Evolutionary conservation across 2,888 invertebrate species (phyloP).

Genomic region (Pammene fasciana): DNA sequence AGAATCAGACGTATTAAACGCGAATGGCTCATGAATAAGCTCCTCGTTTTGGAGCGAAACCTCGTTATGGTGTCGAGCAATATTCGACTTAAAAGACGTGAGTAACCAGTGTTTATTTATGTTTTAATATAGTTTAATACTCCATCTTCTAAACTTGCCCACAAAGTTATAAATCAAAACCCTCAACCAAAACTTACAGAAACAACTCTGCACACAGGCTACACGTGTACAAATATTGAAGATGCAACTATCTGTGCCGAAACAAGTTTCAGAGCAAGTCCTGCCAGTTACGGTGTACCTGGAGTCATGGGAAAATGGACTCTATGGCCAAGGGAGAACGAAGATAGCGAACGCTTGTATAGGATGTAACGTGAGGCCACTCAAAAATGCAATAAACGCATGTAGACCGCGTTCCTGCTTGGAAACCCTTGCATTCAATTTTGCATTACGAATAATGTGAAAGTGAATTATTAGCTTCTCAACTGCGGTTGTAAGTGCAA

Average conservation of each 20-base stretch:
- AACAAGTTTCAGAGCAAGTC: conserved; percentile 22
- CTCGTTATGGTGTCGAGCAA: too few relatives aligned
- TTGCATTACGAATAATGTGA: conserved; percentile 31
- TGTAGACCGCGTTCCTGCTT: conserved; percentile 43
- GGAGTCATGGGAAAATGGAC: neutral
- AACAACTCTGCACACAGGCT: conserved; percentile 18
- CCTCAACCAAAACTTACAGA: conserved; percentile 12
- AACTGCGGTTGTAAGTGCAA: neutral
- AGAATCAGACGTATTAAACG: too few relatives aligned
- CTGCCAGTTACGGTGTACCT: neutral
- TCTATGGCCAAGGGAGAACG: neutral
- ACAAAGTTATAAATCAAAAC: conserved; percentile 15
- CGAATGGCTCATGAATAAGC: too few relatives aligned
- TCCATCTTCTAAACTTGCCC: neutral
- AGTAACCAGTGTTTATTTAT: too few relatives aligned
- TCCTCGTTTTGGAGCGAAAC: too few relatives aligned
- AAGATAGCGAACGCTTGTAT: neutral
- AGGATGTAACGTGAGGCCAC: conserved; percentile 21
- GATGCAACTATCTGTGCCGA: conserved; percentile 33
- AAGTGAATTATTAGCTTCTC: conserved; percentile 21
- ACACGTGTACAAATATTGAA: conserved; percentile 34
- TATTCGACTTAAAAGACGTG: too few relatives aligned
- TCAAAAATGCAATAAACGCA: conserved; percentile 65
- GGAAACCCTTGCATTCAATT: conserved; percentile 35
- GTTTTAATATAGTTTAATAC: neutral